Evolutionary conservation across 2,888 invertebrate genomes (phyloP).

Genomic region (Conus canariensis): DNA sequence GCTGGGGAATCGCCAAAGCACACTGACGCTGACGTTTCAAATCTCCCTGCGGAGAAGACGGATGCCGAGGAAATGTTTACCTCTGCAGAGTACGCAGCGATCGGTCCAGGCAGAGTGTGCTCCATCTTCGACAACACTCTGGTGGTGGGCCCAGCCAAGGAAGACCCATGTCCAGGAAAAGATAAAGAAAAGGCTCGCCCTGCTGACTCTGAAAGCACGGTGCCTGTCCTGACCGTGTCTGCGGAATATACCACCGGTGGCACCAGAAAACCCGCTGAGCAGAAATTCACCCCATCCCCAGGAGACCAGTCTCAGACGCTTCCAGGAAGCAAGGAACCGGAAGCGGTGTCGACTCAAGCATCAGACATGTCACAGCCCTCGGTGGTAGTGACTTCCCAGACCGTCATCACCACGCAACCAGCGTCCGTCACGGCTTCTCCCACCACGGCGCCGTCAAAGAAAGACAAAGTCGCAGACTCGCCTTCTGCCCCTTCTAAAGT

Average conservation of each 20-base stretch:
- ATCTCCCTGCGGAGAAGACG: background rate
- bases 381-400: background rate
- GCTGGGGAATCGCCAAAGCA: background rate
- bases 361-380: background rate
- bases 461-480: background rate
- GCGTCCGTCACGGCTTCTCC: background rate
- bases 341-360: background rate
- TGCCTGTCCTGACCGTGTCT: slow-evolving; percentile 12
- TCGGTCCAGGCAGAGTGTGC: slow-evolving; percentile 23
- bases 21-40: background rate
- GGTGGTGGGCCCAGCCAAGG: background rate
- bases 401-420: slow-evolving; percentile 11
- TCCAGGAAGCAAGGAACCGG: background rate
- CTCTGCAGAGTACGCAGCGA: slow-evolving; percentile 16
- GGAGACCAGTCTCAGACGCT: background rate
- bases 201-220: background rate
- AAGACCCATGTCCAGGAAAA: background rate
- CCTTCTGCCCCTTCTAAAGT: background rate
- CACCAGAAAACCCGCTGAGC: background rate
- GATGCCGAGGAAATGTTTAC: background rate
- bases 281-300: background rate
- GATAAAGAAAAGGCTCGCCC: background rate
- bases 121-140: background rate
- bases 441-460: background rate
- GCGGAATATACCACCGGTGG: background rate